These are phyloP conservation scores for Gymnobelideus leadbeateri DNA, from an alignment of 2,113 vertebrate species.

Conservation along the genomic window DNA sequence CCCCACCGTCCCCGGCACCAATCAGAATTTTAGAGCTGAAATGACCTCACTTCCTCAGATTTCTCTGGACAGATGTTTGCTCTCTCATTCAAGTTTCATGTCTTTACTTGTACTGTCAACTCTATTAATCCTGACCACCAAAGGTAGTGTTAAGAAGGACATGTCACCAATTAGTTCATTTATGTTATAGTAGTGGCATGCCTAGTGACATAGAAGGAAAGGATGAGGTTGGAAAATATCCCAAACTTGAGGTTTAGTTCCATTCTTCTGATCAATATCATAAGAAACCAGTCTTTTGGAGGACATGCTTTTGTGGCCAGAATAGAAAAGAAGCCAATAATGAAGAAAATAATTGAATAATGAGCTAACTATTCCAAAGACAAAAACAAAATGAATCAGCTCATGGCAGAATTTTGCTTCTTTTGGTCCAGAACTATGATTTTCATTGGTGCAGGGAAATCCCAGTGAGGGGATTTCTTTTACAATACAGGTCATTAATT, in stretches of 20 bases:
- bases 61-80: constrained; percentile 1
- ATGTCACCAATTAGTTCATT: not conserved
- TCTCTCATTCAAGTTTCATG: not conserved
- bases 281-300: constrained; percentile 18
- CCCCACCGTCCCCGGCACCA: not conserved
- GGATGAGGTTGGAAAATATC: constrained; percentile 7
- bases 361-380: not conserved
- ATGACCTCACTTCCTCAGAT: constrained; percentile 7
- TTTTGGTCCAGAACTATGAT: not conserved
- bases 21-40: constrained; percentile 44
- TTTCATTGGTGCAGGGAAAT: not conserved
- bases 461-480: not conserved
- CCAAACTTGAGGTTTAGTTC: not conserved
- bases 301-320: constrained; percentile 2
- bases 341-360: not conserved
- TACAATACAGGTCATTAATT: not conserved
- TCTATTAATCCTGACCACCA: not conserved
- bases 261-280: constrained; percentile 22
- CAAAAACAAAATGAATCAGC: not conserved
- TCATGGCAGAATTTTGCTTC: not conserved
- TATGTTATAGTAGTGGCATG: not conserved
- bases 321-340: not conserved
- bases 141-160: constrained; percentile 14
- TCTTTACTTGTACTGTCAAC: not conserved
- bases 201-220: constrained; percentile 15